Base-by-base conservation (phyloP, 2,888 invertebrate species). In the Alloscopus bannaensis region DNA sequence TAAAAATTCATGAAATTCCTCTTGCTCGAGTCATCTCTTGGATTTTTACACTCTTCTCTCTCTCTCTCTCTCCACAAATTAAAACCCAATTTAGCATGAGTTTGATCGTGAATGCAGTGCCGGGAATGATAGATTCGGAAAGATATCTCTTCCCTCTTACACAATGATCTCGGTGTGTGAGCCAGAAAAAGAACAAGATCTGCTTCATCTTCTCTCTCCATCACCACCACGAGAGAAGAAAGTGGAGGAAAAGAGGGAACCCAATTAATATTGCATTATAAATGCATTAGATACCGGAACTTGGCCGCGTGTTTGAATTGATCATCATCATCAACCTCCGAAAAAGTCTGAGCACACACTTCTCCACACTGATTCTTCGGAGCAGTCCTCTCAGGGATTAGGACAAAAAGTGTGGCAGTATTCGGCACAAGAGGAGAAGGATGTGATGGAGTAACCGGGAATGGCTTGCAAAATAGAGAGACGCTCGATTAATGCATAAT, bases 201-300 rank as follows among this genome's bases (percentile, higher is more conserved):
- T 36, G 13, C 22, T 31, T 20, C 47, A 50, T 64, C 36, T 22
- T 24, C 40, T 3, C 22, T 24, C 22, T 20, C 24, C 18, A 55
- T 57, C 47, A 47, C 20, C 18, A 1, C n/a, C 24, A 36, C 20
- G 6, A 36, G 24, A 45, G 45, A 55, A 68, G 18, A 50, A 68
- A 40, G 52, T 24, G 20, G 47, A 36, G 16, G 13, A 8, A 50
- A 26, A 36, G 16, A 36, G 16, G 40, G 26, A 65, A 47, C 57
- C 40, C 55, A 69, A 69, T 69, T 69, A 69, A 69, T 69, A 69
- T 69, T 42, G 36, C 69, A 69, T 69, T 69, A 69, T 69, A 69
- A 69, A 69, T 69, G 28, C 69, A 69, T 69, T 55, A 69, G 57
- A 40, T 57, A 57, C 40, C 55, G 52, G 40, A 40, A 55, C 57